These are phyloP conservation scores for Equus przewalskii DNA, from an alignment of 2,113 vertebrate species.

Conservation along the genomic window DNA sequence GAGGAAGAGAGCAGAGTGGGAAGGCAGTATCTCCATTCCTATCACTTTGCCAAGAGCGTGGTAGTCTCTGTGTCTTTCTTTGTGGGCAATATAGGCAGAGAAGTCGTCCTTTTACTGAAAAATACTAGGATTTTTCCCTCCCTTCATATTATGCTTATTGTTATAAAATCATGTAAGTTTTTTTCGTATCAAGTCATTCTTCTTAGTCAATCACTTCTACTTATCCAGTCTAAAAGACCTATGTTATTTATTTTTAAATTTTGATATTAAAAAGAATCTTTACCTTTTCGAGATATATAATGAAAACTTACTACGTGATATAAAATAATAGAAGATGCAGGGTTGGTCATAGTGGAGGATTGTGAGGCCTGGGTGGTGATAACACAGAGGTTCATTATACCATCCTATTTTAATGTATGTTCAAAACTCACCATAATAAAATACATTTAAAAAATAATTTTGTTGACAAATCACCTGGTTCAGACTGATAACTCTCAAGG, in stretches of 20 bases:
- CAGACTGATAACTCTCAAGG: background rate
- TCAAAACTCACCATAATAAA: slow-evolving; percentile 13
- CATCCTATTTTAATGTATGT: background rate
- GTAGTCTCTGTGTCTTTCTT: background rate
- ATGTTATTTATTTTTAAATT: background rate
- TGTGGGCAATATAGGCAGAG: background rate
- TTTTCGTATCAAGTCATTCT: background rate
- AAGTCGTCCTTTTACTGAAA: background rate
- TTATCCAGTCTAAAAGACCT: background rate
- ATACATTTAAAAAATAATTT: background rate
- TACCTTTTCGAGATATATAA: background rate
- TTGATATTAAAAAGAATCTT: background rate
- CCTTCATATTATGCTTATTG: background rate
- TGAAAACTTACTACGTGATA: background rate
- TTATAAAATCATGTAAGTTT: background rate
- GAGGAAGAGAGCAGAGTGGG: background rate
- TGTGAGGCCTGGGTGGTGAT: background rate
- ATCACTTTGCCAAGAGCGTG: background rate
- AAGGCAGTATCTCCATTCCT: background rate
- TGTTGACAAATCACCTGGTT: background rate
- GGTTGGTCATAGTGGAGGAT: too few species aligned
- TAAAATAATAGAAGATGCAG: background rate
- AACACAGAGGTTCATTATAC: background rate
- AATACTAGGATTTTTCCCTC: background rate
- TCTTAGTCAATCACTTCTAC: slow-evolving; percentile 8